Base-by-base conservation (phyloP, 1,140 invertebrate species). In the Drosophila mojavensis region DNA sequence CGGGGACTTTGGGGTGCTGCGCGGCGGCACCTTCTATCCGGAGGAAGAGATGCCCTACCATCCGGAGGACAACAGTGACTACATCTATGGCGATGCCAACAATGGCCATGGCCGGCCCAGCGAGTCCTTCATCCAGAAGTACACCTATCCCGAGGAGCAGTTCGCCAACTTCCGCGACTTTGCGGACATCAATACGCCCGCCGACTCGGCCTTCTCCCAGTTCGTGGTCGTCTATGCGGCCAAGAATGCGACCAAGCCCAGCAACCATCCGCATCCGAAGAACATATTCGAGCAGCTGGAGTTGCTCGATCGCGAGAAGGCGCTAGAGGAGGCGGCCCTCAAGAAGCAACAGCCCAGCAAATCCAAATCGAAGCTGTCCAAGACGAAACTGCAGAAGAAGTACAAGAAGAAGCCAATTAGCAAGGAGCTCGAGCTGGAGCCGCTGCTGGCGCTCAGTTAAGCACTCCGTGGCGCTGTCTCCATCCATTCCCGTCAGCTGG, bases 141-240 rank as follows among this genome's bases (percentile, higher is more conserved):
- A 94, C 82, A 94, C 94, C 0, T 94, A 94, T 71, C 94, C 95
- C 41, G 95, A 94, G 80, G 94, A 96, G 78, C 96, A 96, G 82
- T 97, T 97, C 80, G 96, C 96, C 4, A 97, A 97, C 83, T 97
- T 97, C 93, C 94, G 96, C 69, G 97, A 97, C 81, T 97, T 97
- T 82, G 97, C 97, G 1, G 97, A 97, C 78, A 97, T 97, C 28
- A 97, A 97, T 45, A 95, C 96, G 6, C 96, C 96, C 10, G 94
- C 96, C 0, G 96, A 96, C 83, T 94, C 96, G 1, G 96, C 96
- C 5, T 97, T 96, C 89, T 97, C 96, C 0, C 95, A 97, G 75
- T 95, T 95, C 64, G 96, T 97, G 20, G 95, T 97, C 0, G 96
- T 97, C 0, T 97, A 97, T 85, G 95, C 95, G 0, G 96, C 96